These are phyloP conservation scores for Thalassarche chlororhynchos DNA, from an alignment of 2,113 vertebrate genomes.

Conservation along the genomic window DNA sequence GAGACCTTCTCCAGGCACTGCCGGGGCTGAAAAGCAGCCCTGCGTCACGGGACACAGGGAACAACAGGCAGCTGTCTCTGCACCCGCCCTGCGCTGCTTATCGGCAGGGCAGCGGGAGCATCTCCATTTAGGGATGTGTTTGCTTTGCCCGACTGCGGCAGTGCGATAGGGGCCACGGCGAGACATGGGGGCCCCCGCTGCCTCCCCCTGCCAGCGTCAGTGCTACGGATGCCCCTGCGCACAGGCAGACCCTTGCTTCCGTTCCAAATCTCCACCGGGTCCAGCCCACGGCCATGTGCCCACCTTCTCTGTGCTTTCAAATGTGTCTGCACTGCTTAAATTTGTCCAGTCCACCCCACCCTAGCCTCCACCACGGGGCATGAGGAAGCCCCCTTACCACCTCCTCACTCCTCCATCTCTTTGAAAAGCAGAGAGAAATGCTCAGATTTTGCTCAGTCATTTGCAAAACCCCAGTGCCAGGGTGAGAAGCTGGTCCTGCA, in stretches of 20 bases:
- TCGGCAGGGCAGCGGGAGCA: neutral
- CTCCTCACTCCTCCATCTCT: neutral
- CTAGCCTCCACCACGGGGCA: neutral
- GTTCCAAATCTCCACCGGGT: neutral
- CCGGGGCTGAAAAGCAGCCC: neutral
- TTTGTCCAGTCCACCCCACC: neutral
- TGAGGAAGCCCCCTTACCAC: neutral
- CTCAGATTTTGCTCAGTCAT: neutral
- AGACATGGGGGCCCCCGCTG: neutral
- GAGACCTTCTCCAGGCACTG: neutral
- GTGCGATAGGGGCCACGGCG: neutral
- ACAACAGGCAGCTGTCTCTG: neutral
- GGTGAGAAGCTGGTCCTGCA: neutral
- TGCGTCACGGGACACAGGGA: neutral
- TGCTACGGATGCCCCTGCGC: accelerated
- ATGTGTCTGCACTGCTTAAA: neutral
- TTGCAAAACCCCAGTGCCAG: neutral
- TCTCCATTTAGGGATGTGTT: constrained; percentile 44
- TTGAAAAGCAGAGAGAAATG: neutral
- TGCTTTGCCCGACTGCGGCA: constrained; percentile 14
- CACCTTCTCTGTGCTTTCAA: neutral
- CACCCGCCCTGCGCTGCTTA: neutral
- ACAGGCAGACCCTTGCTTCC: neutral
- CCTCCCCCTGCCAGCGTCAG: neutral
- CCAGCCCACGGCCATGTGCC: accelerated